Percentiles rank a stretch among this genome's conserved stretches.
Evolutionary conservation across 37 sponge, comb jelly and placozoan species (phyloP).

Genomic region (Corticium candelabrum): DNA sequence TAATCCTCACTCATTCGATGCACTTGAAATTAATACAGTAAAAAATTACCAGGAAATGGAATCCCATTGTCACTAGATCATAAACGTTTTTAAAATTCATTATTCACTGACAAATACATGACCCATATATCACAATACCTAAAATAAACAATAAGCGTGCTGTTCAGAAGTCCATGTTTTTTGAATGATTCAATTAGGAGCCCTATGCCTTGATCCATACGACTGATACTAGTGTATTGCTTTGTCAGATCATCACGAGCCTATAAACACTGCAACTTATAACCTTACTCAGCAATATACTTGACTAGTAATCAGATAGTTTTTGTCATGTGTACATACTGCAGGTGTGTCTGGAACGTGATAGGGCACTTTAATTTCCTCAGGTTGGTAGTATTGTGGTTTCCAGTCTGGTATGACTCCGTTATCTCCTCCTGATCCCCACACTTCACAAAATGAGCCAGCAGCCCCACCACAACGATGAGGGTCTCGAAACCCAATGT

Average conservation of each 20-base stretch:
- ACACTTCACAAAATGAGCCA: conserved; percentile 57
- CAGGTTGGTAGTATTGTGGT: conserved; percentile 45
- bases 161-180: conserved; percentile 19
- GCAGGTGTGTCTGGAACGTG: conserved; percentile 54
- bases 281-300: neutral
- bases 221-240: conserved; percentile 51
- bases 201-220: conserved; percentile 67
- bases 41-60: too few relatives aligned
- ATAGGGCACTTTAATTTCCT: conserved; percentile 47
- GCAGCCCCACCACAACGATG: conserved; percentile 25
- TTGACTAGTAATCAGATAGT: neutral
- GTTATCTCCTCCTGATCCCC: neutral
- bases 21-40: too few relatives aligned
- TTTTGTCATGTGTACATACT: conserved; percentile 25
- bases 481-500: conserved; percentile 66
- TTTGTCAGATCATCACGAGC: conserved; percentile 40
- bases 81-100: too few relatives aligned
- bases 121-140: too few relatives aligned
- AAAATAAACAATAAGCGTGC: conserved; percentile 45
- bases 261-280: too few relatives aligned
- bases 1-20: neutral
- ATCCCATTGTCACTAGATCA: too few relatives aligned
- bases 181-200: conserved; percentile 45
- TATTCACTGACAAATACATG: too few relatives aligned
- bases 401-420: conserved; percentile 72